phyloP scores from a whole-genome alignment of 2,797 vertebrate species.

The Intellagama lesueurii region DNA sequence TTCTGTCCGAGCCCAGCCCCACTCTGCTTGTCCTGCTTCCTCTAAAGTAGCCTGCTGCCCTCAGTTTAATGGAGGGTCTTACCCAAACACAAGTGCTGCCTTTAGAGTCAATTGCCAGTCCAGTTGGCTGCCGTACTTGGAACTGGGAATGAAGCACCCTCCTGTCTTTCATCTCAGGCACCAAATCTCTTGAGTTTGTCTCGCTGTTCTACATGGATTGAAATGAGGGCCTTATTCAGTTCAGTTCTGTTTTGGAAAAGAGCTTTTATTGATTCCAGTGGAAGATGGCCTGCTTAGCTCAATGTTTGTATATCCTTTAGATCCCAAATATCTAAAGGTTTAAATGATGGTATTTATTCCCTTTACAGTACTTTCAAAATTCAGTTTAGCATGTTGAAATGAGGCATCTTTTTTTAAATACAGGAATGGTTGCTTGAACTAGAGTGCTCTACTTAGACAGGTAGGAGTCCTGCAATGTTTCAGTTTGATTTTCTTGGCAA shows the following conservation, averaged over 20 bases:
- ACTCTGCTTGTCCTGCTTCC: too few species aligned
- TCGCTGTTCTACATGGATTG: too few species aligned
- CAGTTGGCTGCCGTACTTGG: too few species aligned
- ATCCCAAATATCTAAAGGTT: neutral
- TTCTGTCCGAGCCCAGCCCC: too few species aligned
- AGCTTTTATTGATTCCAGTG: neutral
- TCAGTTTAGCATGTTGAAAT: constrained; percentile 34
- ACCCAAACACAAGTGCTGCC: too few species aligned
- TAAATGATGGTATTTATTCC: neutral
- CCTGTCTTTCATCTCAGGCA: too few species aligned
- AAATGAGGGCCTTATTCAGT: neutral
- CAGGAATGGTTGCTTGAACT: constrained; percentile 48
- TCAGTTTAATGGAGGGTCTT: too few species aligned
- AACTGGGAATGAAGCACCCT: too few species aligned
- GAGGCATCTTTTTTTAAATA: constrained; percentile 33
- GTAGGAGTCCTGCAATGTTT: constrained; percentile 69
- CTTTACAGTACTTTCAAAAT: neutral
- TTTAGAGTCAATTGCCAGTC: too few species aligned
- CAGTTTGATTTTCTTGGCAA: constrained; percentile 79
- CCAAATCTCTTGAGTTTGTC: too few species aligned
- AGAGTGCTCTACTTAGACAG: constrained; percentile 60
- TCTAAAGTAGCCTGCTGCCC: too few species aligned
- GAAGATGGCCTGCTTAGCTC: neutral
- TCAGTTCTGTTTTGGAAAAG: neutral
- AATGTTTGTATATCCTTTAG: neutral